phyloP scores from a whole-genome alignment of 2,113 vertebrate species.

The cat (Felis catus) region F.catus_Fca126_mat1.0 CM031417.1:73953001-73953500 shows the following conservation, averaged over 20 bases:
- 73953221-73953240: neutral
- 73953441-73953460: neutral
- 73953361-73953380: neutral
- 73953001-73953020: neutral
- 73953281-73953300: neutral
- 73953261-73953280: neutral
- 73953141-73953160: neutral
- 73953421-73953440: neutral
- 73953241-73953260: neutral
- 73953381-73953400: neutral
- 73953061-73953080: neutral
- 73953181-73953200: slow-evolving; percentile 1
- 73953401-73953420: neutral
- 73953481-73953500: neutral
- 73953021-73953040: neutral
- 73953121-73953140: neutral
- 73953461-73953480: neutral
- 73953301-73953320: neutral
- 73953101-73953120: neutral
- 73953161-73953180: neutral
- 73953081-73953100: neutral
- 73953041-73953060: neutral
- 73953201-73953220: neutral
- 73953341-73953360: neutral
- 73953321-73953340: neutral